Conservation (phyloP, 2,797 vertebrate genomes). For the Sardinella longiceps region DNA sequence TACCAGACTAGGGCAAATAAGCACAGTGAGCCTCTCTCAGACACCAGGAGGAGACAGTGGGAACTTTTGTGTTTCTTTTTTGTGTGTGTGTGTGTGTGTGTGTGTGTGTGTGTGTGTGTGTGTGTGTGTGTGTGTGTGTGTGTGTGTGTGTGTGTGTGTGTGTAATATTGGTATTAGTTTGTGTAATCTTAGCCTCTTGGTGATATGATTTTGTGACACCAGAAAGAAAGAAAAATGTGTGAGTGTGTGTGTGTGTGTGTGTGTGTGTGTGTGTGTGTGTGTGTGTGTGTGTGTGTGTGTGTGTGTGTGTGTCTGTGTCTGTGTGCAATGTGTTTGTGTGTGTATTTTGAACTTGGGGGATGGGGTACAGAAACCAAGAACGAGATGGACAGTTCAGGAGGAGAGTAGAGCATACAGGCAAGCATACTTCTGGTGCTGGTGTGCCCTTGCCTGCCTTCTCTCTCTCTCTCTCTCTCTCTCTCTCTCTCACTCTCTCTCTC, state of each 20-base stretch:
- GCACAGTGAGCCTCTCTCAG: background rate
- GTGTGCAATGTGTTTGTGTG: slow-evolving; percentile 6
- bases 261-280: background rate
- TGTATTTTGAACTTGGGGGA: background rate
- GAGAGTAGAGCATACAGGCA: background rate
- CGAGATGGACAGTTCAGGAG: background rate
- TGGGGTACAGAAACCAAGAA: background rate
- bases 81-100: slow-evolving; percentile 1
- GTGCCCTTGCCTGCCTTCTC: slow-evolving; percentile 51
- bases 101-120: background rate
- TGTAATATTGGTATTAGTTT: background rate
- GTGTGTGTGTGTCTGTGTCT: background rate
- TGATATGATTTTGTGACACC: background rate
- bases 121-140: slow-evolving; percentile 1
- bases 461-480: slow-evolving; percentile 28
- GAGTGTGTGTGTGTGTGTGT: background rate
- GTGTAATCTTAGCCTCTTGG: background rate
- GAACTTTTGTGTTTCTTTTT: too few relatives aligned
- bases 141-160: background rate
- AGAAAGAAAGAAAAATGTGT: background rate
- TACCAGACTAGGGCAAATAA: too few relatives aligned
- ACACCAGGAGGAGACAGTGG: background rate
- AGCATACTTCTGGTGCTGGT: slow-evolving; percentile 36
- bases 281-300: background rate
- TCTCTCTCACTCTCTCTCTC: too few relatives aligned